phyloP scores from a whole-genome alignment of 2,888 invertebrate genomes.

The Hylaea fasciaria region DNA sequence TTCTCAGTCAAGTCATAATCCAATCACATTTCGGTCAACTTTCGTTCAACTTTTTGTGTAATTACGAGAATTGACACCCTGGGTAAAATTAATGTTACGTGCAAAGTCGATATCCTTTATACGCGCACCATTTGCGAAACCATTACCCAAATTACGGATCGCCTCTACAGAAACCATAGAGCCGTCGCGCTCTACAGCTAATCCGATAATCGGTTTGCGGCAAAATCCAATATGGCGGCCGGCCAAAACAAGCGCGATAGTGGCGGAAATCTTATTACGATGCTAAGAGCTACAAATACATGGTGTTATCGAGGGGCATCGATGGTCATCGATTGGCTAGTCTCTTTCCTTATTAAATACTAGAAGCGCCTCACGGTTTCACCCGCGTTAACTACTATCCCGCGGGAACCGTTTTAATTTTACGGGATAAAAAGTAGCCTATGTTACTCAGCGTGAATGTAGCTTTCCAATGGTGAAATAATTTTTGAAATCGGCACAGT shows the following conservation, averaged over 20 bases:
- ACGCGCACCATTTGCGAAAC: background rate
- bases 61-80: too few relatives aligned
- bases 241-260: slow-evolving; percentile 44
- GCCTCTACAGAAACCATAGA: slow-evolving; percentile 55
- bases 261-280: slow-evolving; percentile 54
- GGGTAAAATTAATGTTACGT: background rate
- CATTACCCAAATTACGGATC: slow-evolving; percentile 27
- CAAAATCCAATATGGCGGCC: slow-evolving; percentile 66
- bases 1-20: too few relatives aligned
- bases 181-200: slow-evolving; percentile 46
- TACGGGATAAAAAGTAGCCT: too few relatives aligned
- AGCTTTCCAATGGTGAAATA: too few relatives aligned
- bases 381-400: too few relatives aligned
- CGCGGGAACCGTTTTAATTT: too few relatives aligned
- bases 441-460: too few relatives aligned
- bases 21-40: too few relatives aligned
- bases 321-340: background rate
- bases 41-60: too few relatives aligned
- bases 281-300: slow-evolving; percentile 19
- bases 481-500: too few relatives aligned
- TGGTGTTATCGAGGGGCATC: slow-evolving; percentile 11
- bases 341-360: background rate
- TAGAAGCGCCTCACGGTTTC: too few relatives aligned
- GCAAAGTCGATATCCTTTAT: background rate
- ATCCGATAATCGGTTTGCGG: slow-evolving; percentile 66